phyloP scores from a whole-genome alignment of 2,888 invertebrate species.

The Habrosyne pyritoides region DNA sequence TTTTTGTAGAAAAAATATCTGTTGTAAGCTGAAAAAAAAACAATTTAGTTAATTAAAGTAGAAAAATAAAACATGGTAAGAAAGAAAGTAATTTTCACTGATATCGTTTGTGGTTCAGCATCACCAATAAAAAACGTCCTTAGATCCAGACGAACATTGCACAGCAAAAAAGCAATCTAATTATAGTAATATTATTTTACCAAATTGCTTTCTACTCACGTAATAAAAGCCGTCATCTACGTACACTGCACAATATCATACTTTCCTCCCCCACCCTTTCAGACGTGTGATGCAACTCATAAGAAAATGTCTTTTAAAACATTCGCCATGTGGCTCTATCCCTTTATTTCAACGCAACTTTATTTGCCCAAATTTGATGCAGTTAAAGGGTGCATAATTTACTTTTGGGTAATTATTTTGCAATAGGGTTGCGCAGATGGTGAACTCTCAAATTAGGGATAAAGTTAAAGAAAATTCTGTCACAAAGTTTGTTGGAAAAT shows the following conservation, averaged over 20 bases:
- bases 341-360: constrained; percentile 68
- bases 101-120: background rate
- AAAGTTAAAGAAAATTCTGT: constrained; percentile 61
- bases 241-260: constrained; percentile 57
- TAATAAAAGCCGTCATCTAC: constrained; percentile 41
- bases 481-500: constrained; percentile 61
- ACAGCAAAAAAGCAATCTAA: constrained; percentile 6
- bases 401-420: constrained; percentile 78
- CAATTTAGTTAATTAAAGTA: too few species aligned
- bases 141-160: background rate
- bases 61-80: background rate
- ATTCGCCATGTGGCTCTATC: constrained; percentile 71
- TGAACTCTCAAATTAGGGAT: constrained; percentile 59
- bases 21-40: background rate
- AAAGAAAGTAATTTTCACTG: background rate
- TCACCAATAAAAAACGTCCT: too few species aligned
- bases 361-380: constrained; percentile 78
- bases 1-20: background rate
- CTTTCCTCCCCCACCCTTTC: constrained; percentile 44
- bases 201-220: constrained; percentile 27
- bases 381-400: constrained; percentile 82
- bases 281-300: constrained; percentile 54
- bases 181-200: constrained; percentile 4
- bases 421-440: constrained; percentile 79
- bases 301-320: constrained; percentile 70